Evolutionary conservation across 2,113 vertebrate species (phyloP), one percentile per base, ranked within the genome.

Genomic region (Stigmatopora nigra): DNA sequence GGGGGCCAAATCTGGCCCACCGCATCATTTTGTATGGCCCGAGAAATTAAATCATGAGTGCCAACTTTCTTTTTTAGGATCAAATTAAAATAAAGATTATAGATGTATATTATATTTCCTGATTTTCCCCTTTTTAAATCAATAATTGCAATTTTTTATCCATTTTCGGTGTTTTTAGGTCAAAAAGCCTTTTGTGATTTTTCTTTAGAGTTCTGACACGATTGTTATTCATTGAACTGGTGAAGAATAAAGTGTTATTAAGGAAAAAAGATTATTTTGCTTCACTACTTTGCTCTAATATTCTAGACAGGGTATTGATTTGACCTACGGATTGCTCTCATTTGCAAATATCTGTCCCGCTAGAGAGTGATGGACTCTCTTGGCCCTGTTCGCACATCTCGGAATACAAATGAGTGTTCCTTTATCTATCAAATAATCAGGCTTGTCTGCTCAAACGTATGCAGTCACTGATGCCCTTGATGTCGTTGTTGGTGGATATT

Each of bases 321-420:
- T 81, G 79, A 88, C 75, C 74, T 58, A 51, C 46, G 64, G 69
- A 80, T 80, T 79, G 71, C 75, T 77, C 76, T 86, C 73, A 85
- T 83, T 84, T 86, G 68, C 77, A 79, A 82, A 59, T 72, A 72
- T 67, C 61, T 22, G 67, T 72, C 60, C 61, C 61, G 55, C 61
- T 69, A 19, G 11, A 64, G 63, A 59, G 55, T 59, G 47, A 73
- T 71, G 77, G 65, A 80, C 76, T 79, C 64, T 69, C 70, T 70
- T 63, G 65, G 73, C 57, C 55, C 60, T 59, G 71, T 68, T 55
- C 47, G 55, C 63, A 57, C 73, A 48, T 48, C 69, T 51, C 64
- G 74, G 84, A 85, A 86, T 87, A 86, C 82, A 80, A 81, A 86
- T 84, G 61, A 82, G 70, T 45, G 19, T 61, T 45, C 67, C 79